Evolutionary conservation across 2,113 vertebrate species (phyloP).

Genomic region (Delphinapterus leucas): DNA sequence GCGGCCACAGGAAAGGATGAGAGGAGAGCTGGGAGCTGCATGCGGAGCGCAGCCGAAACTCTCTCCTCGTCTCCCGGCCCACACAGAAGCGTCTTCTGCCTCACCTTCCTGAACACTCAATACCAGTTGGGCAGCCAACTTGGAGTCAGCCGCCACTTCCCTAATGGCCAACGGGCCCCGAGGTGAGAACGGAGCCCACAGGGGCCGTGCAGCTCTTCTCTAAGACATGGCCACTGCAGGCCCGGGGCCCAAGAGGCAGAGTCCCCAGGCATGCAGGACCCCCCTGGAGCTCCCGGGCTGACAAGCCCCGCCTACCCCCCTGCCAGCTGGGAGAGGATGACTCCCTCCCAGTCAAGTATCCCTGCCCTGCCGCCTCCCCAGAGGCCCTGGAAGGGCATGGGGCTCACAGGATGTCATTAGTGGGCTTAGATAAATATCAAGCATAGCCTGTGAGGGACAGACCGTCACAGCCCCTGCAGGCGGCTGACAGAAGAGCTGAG

Average conservation of each 20-base stretch:
- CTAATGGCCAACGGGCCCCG: constrained; percentile 79
- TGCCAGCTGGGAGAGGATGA: background rate
- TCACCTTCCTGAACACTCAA: constrained; percentile 77
- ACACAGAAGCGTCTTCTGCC: constrained; percentile 76
- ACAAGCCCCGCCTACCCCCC: fast-evolving
- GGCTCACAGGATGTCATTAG: background rate
- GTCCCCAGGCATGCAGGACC: background rate
- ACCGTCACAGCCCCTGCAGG: background rate
- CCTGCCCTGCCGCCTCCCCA: background rate
- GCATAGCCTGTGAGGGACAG: background rate
- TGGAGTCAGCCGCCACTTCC: constrained; percentile 58
- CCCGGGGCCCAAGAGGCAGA: background rate
- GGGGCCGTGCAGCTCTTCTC: background rate
- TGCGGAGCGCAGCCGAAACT: background rate
- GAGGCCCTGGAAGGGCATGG: background rate
- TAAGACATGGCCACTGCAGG: background rate
- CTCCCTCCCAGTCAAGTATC: background rate
- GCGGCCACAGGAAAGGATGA: background rate
- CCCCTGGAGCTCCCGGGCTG: background rate
- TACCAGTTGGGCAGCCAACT: background rate
- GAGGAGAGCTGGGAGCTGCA: background rate
- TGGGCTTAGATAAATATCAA: background rate
- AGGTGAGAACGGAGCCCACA: constrained; percentile 68
- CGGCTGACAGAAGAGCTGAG: background rate
- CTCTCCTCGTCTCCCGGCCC: constrained; percentile 44